Percentiles rank a stretch among this genome's conserved stretches.
These are phyloP conservation scores for Pyxicephalus adspersus DNA, from an alignment of 2,113 vertebrate genomes.

Conservation along the genomic window DNA sequence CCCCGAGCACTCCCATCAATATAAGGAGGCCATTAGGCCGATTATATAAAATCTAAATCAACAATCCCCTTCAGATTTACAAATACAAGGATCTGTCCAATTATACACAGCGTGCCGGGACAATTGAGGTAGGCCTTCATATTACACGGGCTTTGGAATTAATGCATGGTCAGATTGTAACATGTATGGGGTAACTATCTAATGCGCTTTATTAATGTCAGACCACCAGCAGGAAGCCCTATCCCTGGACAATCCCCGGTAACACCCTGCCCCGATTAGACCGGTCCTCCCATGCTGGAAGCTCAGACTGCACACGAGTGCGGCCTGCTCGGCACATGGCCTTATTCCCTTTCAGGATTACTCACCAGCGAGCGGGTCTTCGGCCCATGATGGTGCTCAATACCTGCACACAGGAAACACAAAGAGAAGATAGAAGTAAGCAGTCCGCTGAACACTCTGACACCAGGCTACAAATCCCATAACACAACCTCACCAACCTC, in stretches of 20 bases:
- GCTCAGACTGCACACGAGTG: background rate
- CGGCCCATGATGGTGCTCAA: slow-evolving; percentile 66
- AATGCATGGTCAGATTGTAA: no score
- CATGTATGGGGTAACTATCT: no score
- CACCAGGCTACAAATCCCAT: fast-evolving
- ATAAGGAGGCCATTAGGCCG: no score
- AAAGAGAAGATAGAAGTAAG: background rate
- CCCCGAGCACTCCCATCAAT: no score
- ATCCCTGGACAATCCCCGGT: background rate
- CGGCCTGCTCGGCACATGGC: background rate
- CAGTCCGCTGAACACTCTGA: background rate
- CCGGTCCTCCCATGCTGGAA: background rate
- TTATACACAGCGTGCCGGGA: no score
- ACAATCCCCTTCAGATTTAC: no score
- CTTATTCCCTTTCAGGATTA: background rate
- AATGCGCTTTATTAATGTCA: background rate
- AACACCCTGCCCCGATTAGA: no score
- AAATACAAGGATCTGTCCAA: no score
- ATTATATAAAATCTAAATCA: no score
- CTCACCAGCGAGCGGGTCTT: slow-evolving; percentile 73
- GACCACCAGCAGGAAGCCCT: background rate
- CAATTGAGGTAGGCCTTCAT: no score
- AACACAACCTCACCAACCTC: slow-evolving; percentile 49
- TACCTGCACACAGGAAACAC: slow-evolving; percentile 3
- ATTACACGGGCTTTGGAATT: no score